Conservation (phyloP, 2,888 invertebrate genomes). For the Stenodera caucasica region DNA sequence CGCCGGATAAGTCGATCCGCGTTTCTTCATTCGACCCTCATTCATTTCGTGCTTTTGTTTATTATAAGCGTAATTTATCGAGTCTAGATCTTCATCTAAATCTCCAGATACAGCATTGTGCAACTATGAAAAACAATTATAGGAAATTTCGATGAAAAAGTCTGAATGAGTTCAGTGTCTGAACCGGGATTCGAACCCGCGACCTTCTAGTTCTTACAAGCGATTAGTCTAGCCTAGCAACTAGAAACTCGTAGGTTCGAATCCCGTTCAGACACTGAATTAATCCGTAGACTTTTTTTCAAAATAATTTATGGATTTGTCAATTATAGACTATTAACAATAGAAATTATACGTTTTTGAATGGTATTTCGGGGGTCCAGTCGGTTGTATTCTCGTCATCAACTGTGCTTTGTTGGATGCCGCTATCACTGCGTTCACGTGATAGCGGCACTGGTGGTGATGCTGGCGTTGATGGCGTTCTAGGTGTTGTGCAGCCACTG, state of each 20-base stretch:
- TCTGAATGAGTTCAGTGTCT: too few relatives aligned
- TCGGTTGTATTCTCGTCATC: conserved; percentile 81
- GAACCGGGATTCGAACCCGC: too few relatives aligned
- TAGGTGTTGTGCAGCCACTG: conserved; percentile 47
- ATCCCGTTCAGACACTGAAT: too few relatives aligned
- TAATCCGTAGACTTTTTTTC: too few relatives aligned
- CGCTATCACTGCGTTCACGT: conserved; percentile 53
- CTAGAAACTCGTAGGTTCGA: too few relatives aligned
- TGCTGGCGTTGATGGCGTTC: conserved; percentile 52
- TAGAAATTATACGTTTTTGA: conserved; percentile 72
- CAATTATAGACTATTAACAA: background rate
- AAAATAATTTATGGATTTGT: too few relatives aligned
- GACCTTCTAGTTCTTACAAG: too few relatives aligned
- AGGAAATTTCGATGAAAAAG: too few relatives aligned
- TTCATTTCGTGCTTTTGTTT: conserved; percentile 56
- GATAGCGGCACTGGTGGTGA: conserved; percentile 41
- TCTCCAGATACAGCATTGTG: conserved; percentile 49
- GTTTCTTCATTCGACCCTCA: conserved; percentile 40
- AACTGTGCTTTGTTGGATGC: conserved; percentile 58
- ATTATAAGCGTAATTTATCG: conserved; percentile 46
- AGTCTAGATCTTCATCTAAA: conserved; percentile 51
- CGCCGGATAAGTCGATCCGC: conserved; percentile 45
- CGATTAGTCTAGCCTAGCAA: too few relatives aligned
- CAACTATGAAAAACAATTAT: conserved; percentile 41
- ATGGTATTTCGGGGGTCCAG: conserved; percentile 92